Conservation (phyloP, 2,797 vertebrate genomes). For the Acanthornis magna region DNA sequence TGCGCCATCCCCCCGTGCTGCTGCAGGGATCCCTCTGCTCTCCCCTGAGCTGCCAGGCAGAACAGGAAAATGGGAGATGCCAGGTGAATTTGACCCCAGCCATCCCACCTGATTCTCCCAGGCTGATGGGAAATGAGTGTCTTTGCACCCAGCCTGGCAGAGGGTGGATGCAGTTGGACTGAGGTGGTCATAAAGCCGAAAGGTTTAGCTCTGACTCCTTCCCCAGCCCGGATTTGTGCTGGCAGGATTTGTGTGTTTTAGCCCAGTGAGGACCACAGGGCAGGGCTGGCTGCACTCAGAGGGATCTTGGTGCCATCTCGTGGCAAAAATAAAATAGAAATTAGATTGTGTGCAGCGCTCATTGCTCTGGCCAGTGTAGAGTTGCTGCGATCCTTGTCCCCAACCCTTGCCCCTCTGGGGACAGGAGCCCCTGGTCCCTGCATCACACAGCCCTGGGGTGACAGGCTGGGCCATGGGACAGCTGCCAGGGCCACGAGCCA, state of each 20-base stretch:
- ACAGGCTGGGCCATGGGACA: not conserved
- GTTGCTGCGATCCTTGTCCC: not conserved
- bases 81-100: conserved; percentile 62
- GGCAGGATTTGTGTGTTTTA: rapidly evolving
- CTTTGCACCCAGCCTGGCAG: not conserved
- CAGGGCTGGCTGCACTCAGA: not conserved
- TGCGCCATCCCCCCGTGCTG: not conserved
- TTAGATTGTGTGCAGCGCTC: rapidly evolving
- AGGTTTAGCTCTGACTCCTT: not conserved
- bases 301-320: conserved; percentile 57
- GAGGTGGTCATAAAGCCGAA: not conserved
- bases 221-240: rapidly evolving
- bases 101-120: not conserved
- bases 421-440: not conserved
- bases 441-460: not conserved
- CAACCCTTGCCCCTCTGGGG: not conserved
- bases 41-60: conserved; percentile 38
- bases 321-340: not conserved
- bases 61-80: conserved; percentile 24
- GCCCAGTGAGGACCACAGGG: not conserved
- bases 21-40: conserved; percentile 60
- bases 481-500: not conserved
- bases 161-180: not conserved
- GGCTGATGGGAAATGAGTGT: not conserved
- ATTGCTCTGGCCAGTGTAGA: rapidly evolving